Conservation (phyloP, 2,888 invertebrate species). For the Drosophila subquinaria region DNA sequence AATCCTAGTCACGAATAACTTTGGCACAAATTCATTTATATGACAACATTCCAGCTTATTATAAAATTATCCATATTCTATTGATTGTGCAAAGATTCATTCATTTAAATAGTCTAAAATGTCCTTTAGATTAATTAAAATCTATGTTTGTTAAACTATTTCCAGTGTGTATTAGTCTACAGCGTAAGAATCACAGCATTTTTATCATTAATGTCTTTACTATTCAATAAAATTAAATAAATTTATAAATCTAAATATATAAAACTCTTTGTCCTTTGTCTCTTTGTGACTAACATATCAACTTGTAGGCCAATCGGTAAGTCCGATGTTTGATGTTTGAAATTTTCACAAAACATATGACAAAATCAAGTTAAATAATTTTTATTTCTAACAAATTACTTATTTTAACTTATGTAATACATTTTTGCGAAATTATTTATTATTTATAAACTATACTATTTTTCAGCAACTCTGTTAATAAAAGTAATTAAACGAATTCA, state of each 20-base stretch:
- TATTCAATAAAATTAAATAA: not conserved
- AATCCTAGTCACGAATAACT: conserved; percentile 33
- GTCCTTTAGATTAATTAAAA: not conserved
- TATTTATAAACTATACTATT: too few species aligned
- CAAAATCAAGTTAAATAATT: too few species aligned
- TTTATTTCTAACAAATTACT: too few species aligned
- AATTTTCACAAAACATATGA: too few species aligned
- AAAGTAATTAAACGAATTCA: too few species aligned
- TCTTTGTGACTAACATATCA: too few species aligned
- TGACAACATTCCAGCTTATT: conserved; percentile 32
- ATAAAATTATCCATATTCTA: not conserved
- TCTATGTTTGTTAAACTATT: conserved; percentile 5
- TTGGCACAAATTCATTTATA: not conserved
- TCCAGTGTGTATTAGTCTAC: not conserved
- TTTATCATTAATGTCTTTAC: not conserved
- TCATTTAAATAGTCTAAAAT: not conserved
- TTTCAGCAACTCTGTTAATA: too few species aligned
- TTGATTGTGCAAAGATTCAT: conserved; percentile 4
- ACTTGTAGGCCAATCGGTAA: too few species aligned
- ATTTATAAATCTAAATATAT: not conserved
- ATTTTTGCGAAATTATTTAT: too few species aligned
- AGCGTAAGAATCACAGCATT: not conserved
- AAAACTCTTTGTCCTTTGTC: too few species aligned
- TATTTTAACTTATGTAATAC: too few species aligned
- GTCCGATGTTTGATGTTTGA: too few species aligned